Base-by-base conservation (phyloP, 2,113 vertebrate species). In the Orientallactaga bullata region DNA sequence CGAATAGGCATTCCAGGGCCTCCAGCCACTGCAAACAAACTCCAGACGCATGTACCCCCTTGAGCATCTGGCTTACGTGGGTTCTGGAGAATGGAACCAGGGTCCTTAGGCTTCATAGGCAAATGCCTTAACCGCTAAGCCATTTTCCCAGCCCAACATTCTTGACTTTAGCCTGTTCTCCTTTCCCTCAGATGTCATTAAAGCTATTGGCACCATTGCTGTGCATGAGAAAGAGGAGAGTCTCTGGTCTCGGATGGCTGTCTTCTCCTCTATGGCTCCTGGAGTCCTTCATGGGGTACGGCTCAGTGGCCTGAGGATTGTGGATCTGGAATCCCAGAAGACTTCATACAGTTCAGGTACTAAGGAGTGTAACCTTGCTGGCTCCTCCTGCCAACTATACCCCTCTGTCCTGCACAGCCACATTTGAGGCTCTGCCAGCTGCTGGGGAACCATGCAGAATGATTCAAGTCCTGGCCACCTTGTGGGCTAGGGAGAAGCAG, bases 221-320 rank as follows among this genome's bases (percentile, higher is more conserved):
- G 94, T 97, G 11, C 95, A 88, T 24, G 85, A 90, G 0, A 58
- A 3, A 24, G 63, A 96, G 0, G 96, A 66, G 4, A 60, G 95
- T 5, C 89, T 95, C 12, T 98, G 98, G 97, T 97, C 98, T 65
- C 98, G 97, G 94, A 94, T 99, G 4, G 98, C 98, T 0, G 95
- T 98, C 26, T 97, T 96, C 16, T 68, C 88, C 0, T 88, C 95
- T 0, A 26, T 63, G 12, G 80, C 86, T 0, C 97, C 98, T 0
- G 93, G 97, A 20, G 97, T 99, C 81, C 98, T 99, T 65, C 99
- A 99, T 0, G 99, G 99, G 60, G 97, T 96, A 1, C 97, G 63
- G 61, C 97, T 98, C 85, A 28, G 91, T 71, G 91, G 93, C 7
- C 69, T 99, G 66, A 97, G 95, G 42, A 89, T 99, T 58, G 98